Evolutionary conservation across 2,113 vertebrate genomes (phyloP), one percentile per base, ranked within the genome.

Genomic region (Crypturellus undulatus): DNA sequence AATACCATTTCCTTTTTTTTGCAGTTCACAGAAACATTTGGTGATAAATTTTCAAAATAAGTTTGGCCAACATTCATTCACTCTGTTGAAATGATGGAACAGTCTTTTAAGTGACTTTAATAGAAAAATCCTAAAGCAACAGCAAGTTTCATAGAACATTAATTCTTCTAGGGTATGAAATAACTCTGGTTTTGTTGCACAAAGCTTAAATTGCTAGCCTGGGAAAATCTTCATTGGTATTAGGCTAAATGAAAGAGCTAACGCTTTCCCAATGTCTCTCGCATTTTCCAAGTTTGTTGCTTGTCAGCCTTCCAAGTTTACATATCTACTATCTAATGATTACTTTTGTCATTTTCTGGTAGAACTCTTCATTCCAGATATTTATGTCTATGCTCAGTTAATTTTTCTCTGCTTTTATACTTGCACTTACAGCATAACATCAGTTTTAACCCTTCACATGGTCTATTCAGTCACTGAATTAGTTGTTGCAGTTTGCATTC

Each of bases 101-200:
- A 60, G 24, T 58, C 51, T 67, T 96, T 95, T 72, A 80, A 80
- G 51, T 26, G 43, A 32, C 68, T 95, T 93, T 67, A 87, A 90
- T 47, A 69, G 59, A 68, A 92, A 94, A 95, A 93, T 93, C 58
- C 68, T 93, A 85, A 89, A 84, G 51, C 62, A 92, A 71, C 30
- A 80, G 42, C 47, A 83, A 69, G 72, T 92, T 94, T 89, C 64
- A 87, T 40, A 93, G 79, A 94, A 76, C 67, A 93, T 83, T 80
- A 90, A 59, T 93, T 94, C 92, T 94, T 84, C 80, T 89, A 79
- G 36, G 38, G 4, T 72, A n/a, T 56, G 67, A 91, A 94, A 60
- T 65, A 92, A 40, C 24, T 82, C 45, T 62, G 28, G 15, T 34
- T 80, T 83, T 83, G 78, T 72, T 90, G 52, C 73, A 83, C 78